Evolutionary conservation across 53 echinoderm and acorn worm genomes (phyloP), one percentile per base, ranked within the genome.

Genomic region (Echinometra lucunter): DNA sequence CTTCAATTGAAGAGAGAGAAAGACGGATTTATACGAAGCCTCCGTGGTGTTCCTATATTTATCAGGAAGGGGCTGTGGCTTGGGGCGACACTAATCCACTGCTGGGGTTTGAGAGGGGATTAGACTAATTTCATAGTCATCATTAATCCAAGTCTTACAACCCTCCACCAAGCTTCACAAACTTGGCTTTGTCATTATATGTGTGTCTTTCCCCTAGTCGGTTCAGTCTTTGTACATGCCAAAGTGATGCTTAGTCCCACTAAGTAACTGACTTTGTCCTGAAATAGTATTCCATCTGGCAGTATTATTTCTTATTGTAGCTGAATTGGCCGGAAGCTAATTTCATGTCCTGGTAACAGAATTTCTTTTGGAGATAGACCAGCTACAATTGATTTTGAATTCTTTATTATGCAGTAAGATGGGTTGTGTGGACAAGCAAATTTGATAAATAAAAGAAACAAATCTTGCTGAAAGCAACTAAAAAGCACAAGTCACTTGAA

Each of bases 141-240:
- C 89, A 89, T 89, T 89, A 57, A 89, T 89, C 63, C 60, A 58
- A 57, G 34, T 58, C 21, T 32, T 21, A 16, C n/a, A n/a, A n/a
- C 37, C 60, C 35, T 69, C 91, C 91, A 91, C 91, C 91, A 69
- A 40, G 91, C 91, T 91, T 91, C 91, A 91, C 89, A 89, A 60
- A 89, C 89, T 69, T 70, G 91, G 91, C 91, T 91, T 45, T 91
- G 91, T 91, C 91, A 67, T 67, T 91, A 66, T 91, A 38, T 60
- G 47, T 89, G 37, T 89, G 60, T 60, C 5, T 44, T 87, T 37
- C 89, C 58, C 89, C 49, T 38, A 44, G 85, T 85, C 28, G 85
- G 89, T 89, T 19, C 19, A 40, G 88, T 53, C 88, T 38, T 19
- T 44, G 34, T 28, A 40, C 81, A 81, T 85, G 85, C 47, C 30